Base-by-base conservation (phyloP, 1,140 invertebrate genomes). In the Cyclargus thomasi region DNA sequence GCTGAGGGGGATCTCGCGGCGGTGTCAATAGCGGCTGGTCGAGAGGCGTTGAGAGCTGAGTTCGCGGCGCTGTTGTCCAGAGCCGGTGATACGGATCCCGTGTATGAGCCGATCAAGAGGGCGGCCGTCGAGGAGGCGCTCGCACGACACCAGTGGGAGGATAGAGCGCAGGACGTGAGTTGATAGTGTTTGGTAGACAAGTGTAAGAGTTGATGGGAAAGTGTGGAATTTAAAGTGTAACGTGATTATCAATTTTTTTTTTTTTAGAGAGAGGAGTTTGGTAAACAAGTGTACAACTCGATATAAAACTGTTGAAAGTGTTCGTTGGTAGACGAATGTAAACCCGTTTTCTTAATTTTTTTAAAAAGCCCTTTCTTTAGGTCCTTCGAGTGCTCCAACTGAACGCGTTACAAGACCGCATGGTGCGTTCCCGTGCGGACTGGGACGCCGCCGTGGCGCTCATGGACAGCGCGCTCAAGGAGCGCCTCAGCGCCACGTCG, bases 361-460 rank as follows among this genome's bases (percentile, higher is more conserved):
- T 2, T 22, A 20, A 8, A 10, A 8, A 10, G 29, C 39, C 39
- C 14, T 17, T 1, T 67, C 2, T 17, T 4, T 71, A 97, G 90
- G 96, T 97, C 86, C 90, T 99, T 74, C 91, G 97, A 36, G 96
- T 99, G 1, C 96, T 99, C 66, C 99, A 99, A 90, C 83, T 98
- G 16, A 99, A 99, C 86, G 96, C 97, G 10, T 90, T 99, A 2
- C 98, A 99, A 86, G 98, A 99, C 91, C 93, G 96, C 39, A 95
- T 95, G 65, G 96, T 99, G 23, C 94, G 94, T 63, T 97, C 99
- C 79, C 98, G 99, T 85, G 91, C 93, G 18, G 96, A 99, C 69
- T 99, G 99, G 99, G 98, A 99, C 88, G 91, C 93, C 35, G 97
- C 98, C 22, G 95, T 99, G 0, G 93, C 94, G 72, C 99, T 99